Conservation (phyloP, 2,888 invertebrate species). For the Lasioglossum lativentre region DNA sequence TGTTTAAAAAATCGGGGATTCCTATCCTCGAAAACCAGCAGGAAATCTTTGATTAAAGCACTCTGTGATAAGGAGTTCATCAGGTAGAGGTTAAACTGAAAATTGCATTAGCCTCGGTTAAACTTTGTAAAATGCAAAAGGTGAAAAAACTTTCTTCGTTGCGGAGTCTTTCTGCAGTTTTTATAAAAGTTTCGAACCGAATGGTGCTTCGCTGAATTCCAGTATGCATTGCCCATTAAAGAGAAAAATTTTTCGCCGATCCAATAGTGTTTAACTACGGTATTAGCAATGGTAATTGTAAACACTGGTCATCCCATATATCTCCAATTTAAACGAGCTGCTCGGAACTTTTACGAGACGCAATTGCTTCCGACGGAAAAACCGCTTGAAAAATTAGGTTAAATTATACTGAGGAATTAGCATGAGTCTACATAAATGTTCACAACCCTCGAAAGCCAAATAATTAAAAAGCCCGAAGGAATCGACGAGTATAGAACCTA, state of each 20-base stretch:
- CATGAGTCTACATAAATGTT: background rate
- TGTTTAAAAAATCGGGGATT: background rate
- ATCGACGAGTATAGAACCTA: no score
- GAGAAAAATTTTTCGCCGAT: background rate
- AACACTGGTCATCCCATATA: constrained; percentile 2
- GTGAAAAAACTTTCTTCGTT: background rate
- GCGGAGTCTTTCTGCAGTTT: background rate
- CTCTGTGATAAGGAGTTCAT: background rate
- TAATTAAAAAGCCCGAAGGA: no score
- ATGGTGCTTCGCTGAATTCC: background rate
- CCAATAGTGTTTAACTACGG: background rate
- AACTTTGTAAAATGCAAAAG: background rate
- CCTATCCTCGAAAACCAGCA: background rate
- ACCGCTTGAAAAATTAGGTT: background rate
- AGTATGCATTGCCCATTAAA: background rate
- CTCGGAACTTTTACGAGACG: constrained; percentile 1
- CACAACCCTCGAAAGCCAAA: background rate
- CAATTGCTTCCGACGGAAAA: background rate
- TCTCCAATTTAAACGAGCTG: background rate
- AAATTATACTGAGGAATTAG: background rate
- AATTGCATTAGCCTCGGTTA: background rate
- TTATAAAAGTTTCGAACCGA: background rate
- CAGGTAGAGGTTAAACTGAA: background rate
- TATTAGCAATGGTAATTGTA: constrained; percentile 10
- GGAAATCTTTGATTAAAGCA: background rate